Evolutionary conservation across 2,113 vertebrate species (phyloP).

Genomic region (Rallus limicola): DNA sequence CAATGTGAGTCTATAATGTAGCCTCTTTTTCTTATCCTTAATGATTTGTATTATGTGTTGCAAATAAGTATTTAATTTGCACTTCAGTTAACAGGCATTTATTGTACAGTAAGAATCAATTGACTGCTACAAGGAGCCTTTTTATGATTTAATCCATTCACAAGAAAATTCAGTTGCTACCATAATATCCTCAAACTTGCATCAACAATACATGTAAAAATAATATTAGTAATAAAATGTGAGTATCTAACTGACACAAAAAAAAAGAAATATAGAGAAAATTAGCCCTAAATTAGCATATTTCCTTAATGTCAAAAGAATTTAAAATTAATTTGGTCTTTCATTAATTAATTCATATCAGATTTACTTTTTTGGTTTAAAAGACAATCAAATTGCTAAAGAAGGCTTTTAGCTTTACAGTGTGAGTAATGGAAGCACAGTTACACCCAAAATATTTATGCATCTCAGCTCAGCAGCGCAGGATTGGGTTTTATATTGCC

Average conservation of each 20-base stretch:
- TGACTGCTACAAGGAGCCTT: constrained; percentile 31
- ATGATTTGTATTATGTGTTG: constrained; percentile 8
- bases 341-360: constrained; percentile 46
- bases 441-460: not conserved
- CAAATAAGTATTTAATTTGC: constrained; percentile 64
- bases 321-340: constrained; percentile 37
- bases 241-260: constrained; percentile 1
- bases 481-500: not conserved
- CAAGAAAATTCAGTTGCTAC: constrained; percentile 22
- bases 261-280: constrained; percentile 13
- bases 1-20: not conserved
- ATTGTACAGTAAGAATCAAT: constrained; percentile 52
- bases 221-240: not conserved
- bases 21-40: not conserved
- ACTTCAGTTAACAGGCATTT: constrained; percentile 47
- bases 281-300: not conserved
- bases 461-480: not conserved
- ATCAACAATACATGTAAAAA: constrained; percentile 34
- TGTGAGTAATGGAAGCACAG: not conserved
- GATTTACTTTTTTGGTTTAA: constrained; percentile 36
- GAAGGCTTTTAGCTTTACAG: constrained; percentile 15
- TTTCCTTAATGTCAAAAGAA: constrained; percentile 18
- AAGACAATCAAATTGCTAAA: constrained; percentile 1
- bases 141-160: constrained; percentile 47
- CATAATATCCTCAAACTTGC: not conserved